These are phyloP conservation scores for Drosophila albomicans DNA, from an alignment of 1,140 invertebrate species.

Conservation along the genomic window DNA sequence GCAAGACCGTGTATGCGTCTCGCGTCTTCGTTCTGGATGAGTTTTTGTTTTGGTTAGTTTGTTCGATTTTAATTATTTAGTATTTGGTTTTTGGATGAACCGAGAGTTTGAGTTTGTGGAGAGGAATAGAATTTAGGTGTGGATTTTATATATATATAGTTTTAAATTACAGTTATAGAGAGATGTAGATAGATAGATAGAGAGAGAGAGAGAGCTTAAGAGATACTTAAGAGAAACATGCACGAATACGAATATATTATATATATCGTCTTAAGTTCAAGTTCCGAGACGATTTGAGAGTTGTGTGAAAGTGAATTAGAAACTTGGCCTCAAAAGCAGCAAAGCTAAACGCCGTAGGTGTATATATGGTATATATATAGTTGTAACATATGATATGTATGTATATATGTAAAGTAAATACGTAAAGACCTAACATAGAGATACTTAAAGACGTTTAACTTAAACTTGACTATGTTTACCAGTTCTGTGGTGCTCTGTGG, in stretches of 20 bases:
- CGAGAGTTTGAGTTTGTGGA: conserved; percentile 63
- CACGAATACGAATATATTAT: conserved; percentile 33
- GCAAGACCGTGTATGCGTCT: conserved; percentile 85
- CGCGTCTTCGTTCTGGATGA: conserved; percentile 84
- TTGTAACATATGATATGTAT: conserved; percentile 16
- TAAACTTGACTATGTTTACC: conserved; percentile 65
- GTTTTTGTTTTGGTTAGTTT: conserved; percentile 64
- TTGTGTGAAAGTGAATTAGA: conserved; percentile 52
- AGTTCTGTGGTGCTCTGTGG: conserved; percentile 84
- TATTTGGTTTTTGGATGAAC: conserved; percentile 61
- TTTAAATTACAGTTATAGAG: conserved; percentile 33
- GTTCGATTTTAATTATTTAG: conserved; percentile 50
- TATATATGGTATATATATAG: conserved; percentile 21
- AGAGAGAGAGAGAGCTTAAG: conserved; percentile 39
- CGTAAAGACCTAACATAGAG: conserved; percentile 48
- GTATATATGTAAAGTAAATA: conserved; percentile 13
- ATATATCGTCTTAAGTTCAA: conserved; percentile 26
- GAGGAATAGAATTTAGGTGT: conserved; percentile 80
- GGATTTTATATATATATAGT: conserved; percentile 54
- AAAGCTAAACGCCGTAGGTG: conserved; percentile 61
- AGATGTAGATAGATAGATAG: conserved; percentile 24
- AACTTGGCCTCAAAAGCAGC: conserved; percentile 65
- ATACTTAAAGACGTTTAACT: background rate
- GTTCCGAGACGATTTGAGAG: conserved; percentile 13
- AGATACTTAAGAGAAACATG: conserved; percentile 57